Evolutionary conservation across 2,797 vertebrate species (phyloP).

Genomic region (Scyliorhinus canicula): DNA sequence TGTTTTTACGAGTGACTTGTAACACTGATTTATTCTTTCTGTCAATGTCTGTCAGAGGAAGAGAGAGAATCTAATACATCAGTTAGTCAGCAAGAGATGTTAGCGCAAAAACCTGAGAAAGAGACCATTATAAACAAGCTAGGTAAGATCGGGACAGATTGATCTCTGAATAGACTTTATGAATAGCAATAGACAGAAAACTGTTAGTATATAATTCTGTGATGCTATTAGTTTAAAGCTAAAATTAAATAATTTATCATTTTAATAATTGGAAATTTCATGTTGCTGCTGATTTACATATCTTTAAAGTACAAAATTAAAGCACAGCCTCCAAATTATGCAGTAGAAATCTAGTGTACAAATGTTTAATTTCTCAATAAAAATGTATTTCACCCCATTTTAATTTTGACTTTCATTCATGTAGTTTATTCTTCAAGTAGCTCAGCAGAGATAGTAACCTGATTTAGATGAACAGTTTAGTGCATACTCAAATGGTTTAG

Average conservation of each 20-base stretch:
- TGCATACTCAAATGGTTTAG: no score
- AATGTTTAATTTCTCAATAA: background rate
- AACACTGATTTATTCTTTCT: conserved; percentile 27
- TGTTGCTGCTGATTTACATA: background rate
- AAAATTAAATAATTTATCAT: background rate
- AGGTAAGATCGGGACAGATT: background rate
- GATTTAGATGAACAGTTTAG: background rate
- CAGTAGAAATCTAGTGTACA: background rate
- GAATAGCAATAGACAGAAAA: background rate
- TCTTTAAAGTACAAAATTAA: background rate
- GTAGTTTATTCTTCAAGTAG: background rate
- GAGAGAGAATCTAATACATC: conserved; percentile 18
- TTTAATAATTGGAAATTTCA: background rate
- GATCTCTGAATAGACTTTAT: background rate
- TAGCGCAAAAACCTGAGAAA: conserved; percentile 23
- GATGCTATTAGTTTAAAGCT: background rate
- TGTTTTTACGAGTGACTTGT: background rate
- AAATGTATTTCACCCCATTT: background rate
- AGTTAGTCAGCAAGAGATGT: conserved; percentile 25
- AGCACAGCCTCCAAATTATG: background rate
- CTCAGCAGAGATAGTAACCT: background rate
- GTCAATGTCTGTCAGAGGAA: background rate
- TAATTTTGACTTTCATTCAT: background rate
- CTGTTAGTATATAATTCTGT: background rate
- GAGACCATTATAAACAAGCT: conserved; percentile 9